These are phyloP conservation scores for Ooceraea biroi DNA, from an alignment of 1,140 invertebrate genomes.

Conservation along the genomic window DNA sequence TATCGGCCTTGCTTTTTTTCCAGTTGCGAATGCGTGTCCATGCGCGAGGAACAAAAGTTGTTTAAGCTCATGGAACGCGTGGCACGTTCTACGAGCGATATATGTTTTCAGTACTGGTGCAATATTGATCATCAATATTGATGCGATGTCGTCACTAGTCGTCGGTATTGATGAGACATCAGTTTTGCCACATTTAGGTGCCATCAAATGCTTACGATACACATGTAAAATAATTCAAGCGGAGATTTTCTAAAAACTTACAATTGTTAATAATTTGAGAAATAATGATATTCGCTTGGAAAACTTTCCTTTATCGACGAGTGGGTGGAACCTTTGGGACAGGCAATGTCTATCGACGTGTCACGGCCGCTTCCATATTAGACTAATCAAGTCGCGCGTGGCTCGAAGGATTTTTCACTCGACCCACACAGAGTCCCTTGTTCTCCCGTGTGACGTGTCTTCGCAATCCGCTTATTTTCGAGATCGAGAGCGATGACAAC, in stretches of 20 bases:
- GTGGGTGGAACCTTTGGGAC: background rate
- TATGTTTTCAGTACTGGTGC: background rate
- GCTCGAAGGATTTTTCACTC: slow-evolving; percentile 12
- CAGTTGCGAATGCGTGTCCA: background rate
- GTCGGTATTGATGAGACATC: too few relatives aligned
- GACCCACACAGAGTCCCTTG: slow-evolving; percentile 3
- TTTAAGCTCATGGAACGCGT: background rate
- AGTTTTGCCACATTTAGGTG: too few relatives aligned
- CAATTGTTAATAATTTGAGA: too few relatives aligned
- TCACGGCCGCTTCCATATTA: slow-evolving; percentile 19
- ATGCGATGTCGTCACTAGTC: too few relatives aligned
- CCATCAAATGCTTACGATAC: too few relatives aligned
- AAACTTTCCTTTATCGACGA: too few relatives aligned
- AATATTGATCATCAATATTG: too few relatives aligned
- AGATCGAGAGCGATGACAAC: background rate
- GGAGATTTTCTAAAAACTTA: too few relatives aligned
- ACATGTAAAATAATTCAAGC: too few relatives aligned
- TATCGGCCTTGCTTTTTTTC: background rate
- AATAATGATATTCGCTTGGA: too few relatives aligned
- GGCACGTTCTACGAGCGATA: background rate
- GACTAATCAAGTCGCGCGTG: slow-evolving; percentile 20
- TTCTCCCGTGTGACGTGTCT: background rate
- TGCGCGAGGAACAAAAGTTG: background rate
- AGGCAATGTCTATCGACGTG: too few relatives aligned
- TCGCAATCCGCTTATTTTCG: background rate